These are phyloP conservation scores for Tichodroma muraria DNA, from an alignment of 2,113 vertebrate species.

Conservation along the genomic window DNA sequence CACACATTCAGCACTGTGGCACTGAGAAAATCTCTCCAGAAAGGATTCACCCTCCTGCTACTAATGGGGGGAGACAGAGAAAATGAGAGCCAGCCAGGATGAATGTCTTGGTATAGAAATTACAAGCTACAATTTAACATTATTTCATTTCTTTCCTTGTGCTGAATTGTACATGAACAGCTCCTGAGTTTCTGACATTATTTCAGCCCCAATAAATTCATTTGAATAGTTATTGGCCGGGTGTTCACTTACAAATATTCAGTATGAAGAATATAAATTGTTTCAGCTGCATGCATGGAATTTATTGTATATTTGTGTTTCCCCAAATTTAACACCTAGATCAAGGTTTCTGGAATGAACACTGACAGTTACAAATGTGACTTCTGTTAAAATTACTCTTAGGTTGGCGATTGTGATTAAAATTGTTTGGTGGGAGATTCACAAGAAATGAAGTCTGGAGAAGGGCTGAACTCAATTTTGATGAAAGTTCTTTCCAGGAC, in stretches of 20 bases:
- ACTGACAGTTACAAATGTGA: slow-evolving; percentile 23
- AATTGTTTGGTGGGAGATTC: slow-evolving; percentile 6
- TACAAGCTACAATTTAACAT: neutral
- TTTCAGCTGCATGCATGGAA: neutral
- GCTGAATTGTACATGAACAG: neutral
- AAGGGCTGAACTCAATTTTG: neutral
- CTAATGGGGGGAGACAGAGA: neutral
- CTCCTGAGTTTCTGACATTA: neutral
- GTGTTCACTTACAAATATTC: neutral
- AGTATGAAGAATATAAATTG: neutral
- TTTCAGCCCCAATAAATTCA: neutral
- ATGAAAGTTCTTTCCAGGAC: neutral
- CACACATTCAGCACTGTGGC: neutral
- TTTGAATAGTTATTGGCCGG: neutral
- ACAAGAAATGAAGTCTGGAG: slow-evolving; percentile 25
- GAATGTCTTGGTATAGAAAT: neutral
- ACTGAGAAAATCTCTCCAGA: neutral
- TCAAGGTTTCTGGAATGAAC: neutral
- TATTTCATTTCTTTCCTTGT: neutral
- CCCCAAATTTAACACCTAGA: neutral
- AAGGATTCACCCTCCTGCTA: neutral
- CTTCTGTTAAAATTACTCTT: slow-evolving; percentile 7
- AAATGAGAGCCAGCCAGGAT: neutral
- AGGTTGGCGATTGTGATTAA: neutral
- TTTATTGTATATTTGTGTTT: neutral